Base-by-base conservation (phyloP, 2,113 vertebrate genomes). In the Dolichotis patagonum region DNA sequence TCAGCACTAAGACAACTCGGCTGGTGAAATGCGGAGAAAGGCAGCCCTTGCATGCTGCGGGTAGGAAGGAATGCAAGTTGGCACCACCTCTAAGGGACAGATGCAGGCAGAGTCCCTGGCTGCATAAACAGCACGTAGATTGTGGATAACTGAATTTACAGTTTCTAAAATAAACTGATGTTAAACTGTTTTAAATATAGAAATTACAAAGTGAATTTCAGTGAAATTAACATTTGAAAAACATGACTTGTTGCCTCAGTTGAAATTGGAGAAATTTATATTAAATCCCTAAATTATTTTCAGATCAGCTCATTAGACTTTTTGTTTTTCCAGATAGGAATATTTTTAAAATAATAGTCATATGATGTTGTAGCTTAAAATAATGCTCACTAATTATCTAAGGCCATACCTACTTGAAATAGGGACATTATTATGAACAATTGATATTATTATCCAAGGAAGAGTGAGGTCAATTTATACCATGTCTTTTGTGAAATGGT, bases 41-140 rank as follows among this genome's bases (percentile, higher is more conserved):
- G 5, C 12, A 3, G 3, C 24, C 71, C 38, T 26, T 41, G 22
- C 19, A 5, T 11, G 13, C 22, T 28, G n/a, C 3, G 0, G 22
- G 20, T 16, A 38, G 38, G 38, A 41, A 38, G 38, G 38, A 41
- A 73, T 7, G 10, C 20, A 24, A 41, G 69, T 19, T 10, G 11
- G 69, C 19, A 2, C 19, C 22, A 24, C 38, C 1, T 43, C 4
- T 43, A 6, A 24, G 13, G 6, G 9, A 28, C 41, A 46, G 38
- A 13, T 5, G 22, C 11, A 26, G 24, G 26, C 73, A 13, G 41
- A 77, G 5, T 12, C 41, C 41, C 41, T 11, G 41, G 38, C 24
- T 43, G 5, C 4, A 28, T 14, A 43, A 28, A 16, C 73, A 77
- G 12, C 41, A 13, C 13, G 11, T 0, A 43, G 41, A 46, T 28